Conservation (phyloP, 2,888 invertebrate species). For the Coenonympha glycerion region DNA sequence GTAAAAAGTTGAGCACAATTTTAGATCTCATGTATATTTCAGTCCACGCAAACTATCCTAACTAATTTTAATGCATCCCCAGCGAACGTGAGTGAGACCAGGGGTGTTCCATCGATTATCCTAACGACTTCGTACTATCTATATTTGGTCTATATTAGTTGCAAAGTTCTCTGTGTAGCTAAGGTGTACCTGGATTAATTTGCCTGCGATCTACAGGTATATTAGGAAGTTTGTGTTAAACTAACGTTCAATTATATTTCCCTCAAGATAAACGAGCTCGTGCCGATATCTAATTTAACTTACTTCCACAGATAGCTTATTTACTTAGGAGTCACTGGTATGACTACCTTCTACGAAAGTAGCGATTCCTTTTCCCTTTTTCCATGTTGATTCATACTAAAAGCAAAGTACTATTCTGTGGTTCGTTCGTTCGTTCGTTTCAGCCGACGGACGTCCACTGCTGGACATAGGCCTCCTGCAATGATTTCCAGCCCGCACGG, state of each 20-base stretch:
- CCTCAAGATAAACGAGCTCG: too few relatives aligned
- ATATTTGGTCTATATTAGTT: background rate
- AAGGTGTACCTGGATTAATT: background rate
- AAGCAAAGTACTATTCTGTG: too few relatives aligned
- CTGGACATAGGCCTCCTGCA: too few relatives aligned
- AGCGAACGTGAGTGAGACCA: constrained; percentile 6
- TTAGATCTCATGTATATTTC: background rate
- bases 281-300: too few relatives aligned
- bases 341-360: too few relatives aligned
- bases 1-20: background rate
- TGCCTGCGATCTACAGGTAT: background rate
- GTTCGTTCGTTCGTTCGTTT: too few relatives aligned
- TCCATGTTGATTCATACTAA: too few relatives aligned
- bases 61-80: constrained; percentile 8
- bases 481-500: too few relatives aligned
- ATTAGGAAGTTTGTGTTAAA: background rate
- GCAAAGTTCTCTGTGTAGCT: background rate
- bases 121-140: constrained; percentile 8
- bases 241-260: background rate
- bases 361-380: too few relatives aligned
- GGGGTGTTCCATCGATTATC: constrained; percentile 16
- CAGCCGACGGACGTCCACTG: too few relatives aligned
- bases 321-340: too few relatives aligned
- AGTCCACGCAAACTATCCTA: background rate
- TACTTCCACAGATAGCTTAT: too few relatives aligned